Evolutionary conservation across 2,113 vertebrate species (phyloP).

Genomic region (Seriola rivoliana): DNA sequence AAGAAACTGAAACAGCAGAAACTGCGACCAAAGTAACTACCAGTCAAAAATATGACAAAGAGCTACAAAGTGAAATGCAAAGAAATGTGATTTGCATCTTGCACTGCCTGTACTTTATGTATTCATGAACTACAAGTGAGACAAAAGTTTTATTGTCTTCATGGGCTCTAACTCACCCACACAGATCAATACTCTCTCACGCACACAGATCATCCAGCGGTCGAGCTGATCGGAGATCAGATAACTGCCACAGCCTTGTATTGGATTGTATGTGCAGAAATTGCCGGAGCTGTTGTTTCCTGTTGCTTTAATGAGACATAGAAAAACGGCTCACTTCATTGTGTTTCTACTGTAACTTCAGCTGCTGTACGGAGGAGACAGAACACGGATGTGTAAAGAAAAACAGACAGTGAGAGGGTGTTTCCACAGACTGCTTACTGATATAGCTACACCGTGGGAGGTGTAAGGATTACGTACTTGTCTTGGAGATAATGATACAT

Average conservation of each 20-base stretch:
- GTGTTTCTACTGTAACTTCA: too few species aligned
- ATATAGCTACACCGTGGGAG: not conserved
- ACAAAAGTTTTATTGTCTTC: too few species aligned
- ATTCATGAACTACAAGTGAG: not conserved
- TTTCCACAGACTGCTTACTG: too few species aligned
- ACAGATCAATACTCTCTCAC: not conserved
- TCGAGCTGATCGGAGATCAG: not conserved
- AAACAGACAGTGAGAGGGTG: too few species aligned
- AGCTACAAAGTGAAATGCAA: not conserved
- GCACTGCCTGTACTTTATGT: not conserved
- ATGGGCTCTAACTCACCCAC: not conserved
- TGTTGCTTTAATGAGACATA: not conserved
- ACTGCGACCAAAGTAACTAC: not conserved
- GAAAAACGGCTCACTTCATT: not conserved
- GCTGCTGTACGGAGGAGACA: not conserved
- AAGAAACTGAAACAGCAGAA: not conserved
- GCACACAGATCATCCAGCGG: too few species aligned
- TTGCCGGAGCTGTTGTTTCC: not conserved
- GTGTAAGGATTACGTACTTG: not conserved
- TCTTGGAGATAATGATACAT: not conserved
- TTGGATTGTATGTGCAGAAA: not conserved
- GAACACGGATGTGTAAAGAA: not conserved
- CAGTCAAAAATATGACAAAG: not conserved
- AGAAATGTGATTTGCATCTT: not conserved
- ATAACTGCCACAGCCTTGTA: not conserved